Conservation (phyloP, 2,113 vertebrate genomes). For the Theristicus caerulescens region DNA sequence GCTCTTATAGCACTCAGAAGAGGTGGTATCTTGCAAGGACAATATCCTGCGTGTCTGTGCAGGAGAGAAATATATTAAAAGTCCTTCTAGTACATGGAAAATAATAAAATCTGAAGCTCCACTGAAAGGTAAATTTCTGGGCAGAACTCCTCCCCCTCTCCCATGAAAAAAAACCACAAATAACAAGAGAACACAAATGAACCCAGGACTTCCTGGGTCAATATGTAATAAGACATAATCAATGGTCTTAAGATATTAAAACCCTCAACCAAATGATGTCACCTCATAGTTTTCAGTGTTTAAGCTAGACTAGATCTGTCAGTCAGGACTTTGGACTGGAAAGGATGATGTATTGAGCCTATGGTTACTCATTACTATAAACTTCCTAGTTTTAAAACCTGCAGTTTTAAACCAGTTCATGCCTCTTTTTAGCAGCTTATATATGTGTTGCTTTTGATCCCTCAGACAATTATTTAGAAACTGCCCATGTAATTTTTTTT, state of each 20-base stretch:
- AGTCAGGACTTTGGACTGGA: background rate
- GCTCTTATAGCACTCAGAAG: background rate
- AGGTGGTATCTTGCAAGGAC: background rate
- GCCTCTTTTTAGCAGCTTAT: background rate
- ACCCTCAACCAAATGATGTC: rapidly evolving
- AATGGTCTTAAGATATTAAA: background rate
- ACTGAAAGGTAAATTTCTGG: background rate
- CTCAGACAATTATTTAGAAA: background rate
- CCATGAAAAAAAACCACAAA: background rate
- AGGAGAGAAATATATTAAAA: background rate
- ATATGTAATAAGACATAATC: background rate
- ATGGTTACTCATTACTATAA: background rate
- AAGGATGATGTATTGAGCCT: background rate
- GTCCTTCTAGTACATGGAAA: background rate
- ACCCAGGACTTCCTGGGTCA: background rate
- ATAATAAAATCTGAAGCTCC: background rate
- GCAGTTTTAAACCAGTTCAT: background rate
- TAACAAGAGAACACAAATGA: background rate
- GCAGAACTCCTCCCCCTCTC: background rate
- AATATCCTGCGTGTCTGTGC: background rate
- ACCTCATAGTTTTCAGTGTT: background rate
- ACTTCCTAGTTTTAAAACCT: background rate
- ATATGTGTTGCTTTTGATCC: background rate
- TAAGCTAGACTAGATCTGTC: background rate
- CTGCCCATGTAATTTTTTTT: rapidly evolving